Base-by-base conservation (phyloP, 2,113 vertebrate species). In the Nothobranchius kuhntae region DNA sequence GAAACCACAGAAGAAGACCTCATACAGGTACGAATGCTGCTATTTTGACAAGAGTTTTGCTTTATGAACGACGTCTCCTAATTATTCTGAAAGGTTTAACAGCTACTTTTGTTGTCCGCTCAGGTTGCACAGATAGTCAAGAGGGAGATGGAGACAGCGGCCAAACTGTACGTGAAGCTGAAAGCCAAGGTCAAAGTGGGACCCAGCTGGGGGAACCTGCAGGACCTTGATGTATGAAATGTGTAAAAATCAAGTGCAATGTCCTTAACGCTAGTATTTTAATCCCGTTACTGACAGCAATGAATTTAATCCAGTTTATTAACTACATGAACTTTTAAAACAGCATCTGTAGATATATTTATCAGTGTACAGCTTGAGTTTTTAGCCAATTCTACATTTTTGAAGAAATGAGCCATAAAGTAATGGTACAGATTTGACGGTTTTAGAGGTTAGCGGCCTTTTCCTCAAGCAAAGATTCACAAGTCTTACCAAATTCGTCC, bases 61-160 rank as follows among this genome's bases (percentile, higher is more conserved):
- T 40, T 40, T 40, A 40, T 40, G 38, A 40, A 3, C 7, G 3
- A 7, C 1, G 1, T 40, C 38, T 6, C 1, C 6, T 40, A 9
- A 40, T 7, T 9, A 40, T 40, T 40, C 9, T 7, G 11, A 47
- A 14, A 47, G 14, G 45, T 13, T 7, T 14, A 11, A 40, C 6
- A n/a, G 1, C 13, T 12, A 14, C 15, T 5, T 17, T 9, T 8
- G 45, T 21, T 8, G 52, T 44, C 61, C 26, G 53, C 3, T 56
- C 70, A 99, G 98, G 95, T 99, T 0, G 96, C 96, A 83, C 96
- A 96, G 85, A 96, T 97, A 7, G 93, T 99, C 70, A 99, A 98
- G 90, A 89, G 91, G 1, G 96, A 98, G 92, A 99, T 99, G 96
- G 98, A 99, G 88, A 92, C 88, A 0, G 95, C 94, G 14, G 66